Evolutionary conservation across 2,797 vertebrate genomes (phyloP).

Genomic region (Poeciliopsis presidionis): DNA sequence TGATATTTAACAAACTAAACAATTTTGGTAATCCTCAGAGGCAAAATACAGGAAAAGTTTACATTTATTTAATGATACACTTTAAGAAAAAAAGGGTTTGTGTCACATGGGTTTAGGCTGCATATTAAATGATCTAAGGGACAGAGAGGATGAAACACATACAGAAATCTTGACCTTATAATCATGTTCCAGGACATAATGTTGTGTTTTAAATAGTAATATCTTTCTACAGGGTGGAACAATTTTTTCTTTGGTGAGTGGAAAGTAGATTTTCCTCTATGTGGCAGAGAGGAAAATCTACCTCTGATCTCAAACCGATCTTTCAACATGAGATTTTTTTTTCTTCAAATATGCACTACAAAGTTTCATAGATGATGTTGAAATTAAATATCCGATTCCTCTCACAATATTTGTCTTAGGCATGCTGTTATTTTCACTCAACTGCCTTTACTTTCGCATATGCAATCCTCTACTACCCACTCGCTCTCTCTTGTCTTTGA

Average conservation of each 20-base stretch:
- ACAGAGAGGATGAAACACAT: not conserved
- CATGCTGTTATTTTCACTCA: constrained; percentile 50
- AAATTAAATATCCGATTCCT: constrained; percentile 35
- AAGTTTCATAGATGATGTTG: constrained; percentile 37
- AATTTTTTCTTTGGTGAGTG: constrained; percentile 55
- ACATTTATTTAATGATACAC: not conserved
- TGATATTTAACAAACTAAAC: not conserved
- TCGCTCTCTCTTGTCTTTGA: constrained; percentile 68
- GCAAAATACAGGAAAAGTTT: not conserved
- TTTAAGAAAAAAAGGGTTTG: not conserved
- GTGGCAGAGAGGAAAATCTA: constrained; percentile 54
- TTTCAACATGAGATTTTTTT: no score
- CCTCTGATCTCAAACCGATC: constrained; percentile 48
- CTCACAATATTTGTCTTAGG: constrained; percentile 26
- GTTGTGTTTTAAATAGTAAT: constrained; percentile 52
- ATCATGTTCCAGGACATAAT: constrained; percentile 47
- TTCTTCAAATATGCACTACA: constrained; percentile 6
- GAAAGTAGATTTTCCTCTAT: constrained; percentile 64
- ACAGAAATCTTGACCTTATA: constrained; percentile 42
- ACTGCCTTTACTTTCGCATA: constrained; percentile 31
- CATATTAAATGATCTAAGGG: constrained; percentile 7
- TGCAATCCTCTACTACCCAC: constrained; percentile 58
- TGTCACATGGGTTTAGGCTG: not conserved
- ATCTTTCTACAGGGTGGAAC: constrained; percentile 64
- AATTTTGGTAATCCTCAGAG: not conserved